Evolutionary conservation across 2,113 vertebrate genomes (phyloP), one percentile per base, ranked within the genome.

Genomic region (Tragelaphus imberbis): DNA sequence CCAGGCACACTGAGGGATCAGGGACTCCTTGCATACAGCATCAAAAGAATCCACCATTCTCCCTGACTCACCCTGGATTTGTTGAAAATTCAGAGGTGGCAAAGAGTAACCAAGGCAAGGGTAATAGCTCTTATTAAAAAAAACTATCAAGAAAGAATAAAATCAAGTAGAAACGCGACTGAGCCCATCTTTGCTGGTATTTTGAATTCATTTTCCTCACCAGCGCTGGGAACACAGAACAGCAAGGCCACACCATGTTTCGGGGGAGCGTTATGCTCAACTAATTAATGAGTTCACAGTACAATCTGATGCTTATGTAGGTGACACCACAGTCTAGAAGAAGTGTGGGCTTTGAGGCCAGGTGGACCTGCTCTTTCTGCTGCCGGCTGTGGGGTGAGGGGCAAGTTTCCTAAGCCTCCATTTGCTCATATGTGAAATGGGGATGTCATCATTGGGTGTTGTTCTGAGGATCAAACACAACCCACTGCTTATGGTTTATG

Each of bases 111-210:
- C 30, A 77, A 12, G 51, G 49, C 49, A 33, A 58, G 16, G 51
- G 61, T 16, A 21, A 77, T n/a, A 68, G 44, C 13, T 85, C 79
- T 79, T 36, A 71, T 80, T 75, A 1, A 40, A 87, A 75, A 89
- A 92, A 88, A n/a, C 13, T 14, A 68, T n/a, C 12, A 7, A 47
- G 79, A 58, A 85, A 86, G 36, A 92, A 94, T 44, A 86, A 63
- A 94, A n/a, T 28, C 16, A 49, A 61, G 53, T 40, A 36, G 86
- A 86, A 63, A 25, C 19, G 63, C 56, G 51, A 65, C 44, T 30
- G 36, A 92, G 4, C 44, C 40, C 53, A 51, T 47, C 44, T 53
- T 56, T 36, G 14, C 7, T 17, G 80, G 58, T 7, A 30, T 11
- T 44, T 68, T 63, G 61, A 82, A 65, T 40, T 6, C 12, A 51